These are phyloP conservation scores for Strix aluco DNA, from an alignment of 2,113 vertebrate species.

Conservation along the genomic window DNA sequence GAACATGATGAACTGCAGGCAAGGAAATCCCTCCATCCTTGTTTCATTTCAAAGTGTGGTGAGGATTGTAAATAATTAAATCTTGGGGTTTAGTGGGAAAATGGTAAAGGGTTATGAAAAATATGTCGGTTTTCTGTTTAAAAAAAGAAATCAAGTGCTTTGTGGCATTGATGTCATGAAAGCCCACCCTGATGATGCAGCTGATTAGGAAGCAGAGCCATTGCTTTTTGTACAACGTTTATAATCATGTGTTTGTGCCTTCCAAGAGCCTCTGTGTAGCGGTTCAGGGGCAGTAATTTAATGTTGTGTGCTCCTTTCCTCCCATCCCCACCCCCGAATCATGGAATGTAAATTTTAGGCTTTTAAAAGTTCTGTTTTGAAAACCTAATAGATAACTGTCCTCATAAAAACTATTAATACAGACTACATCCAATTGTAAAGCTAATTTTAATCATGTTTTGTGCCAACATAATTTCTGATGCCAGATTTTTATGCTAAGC, in stretches of 20 bases:
- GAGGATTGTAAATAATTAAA: conserved; percentile 65
- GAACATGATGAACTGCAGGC: conserved; percentile 48
- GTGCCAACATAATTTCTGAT: conserved; percentile 48
- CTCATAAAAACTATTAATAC: conserved; percentile 60
- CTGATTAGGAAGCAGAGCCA: conserved; percentile 12
- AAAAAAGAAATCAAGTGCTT: neutral
- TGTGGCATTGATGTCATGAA: neutral
- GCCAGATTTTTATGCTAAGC: conserved; percentile 64
- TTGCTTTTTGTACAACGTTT: neutral
- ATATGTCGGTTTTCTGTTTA: neutral
- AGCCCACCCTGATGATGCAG: neutral
- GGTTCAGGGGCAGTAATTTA: conserved; percentile 41
- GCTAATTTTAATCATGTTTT: conserved; percentile 60
- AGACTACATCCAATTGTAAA: conserved; percentile 57
- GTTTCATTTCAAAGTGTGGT: conserved; percentile 56
- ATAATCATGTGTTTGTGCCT: conserved; percentile 8
- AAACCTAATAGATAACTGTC: conserved; percentile 58
- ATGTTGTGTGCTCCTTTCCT: neutral
- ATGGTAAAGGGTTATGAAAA: neutral
- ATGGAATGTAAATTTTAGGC: conserved; percentile 39
- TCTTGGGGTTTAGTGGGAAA: conserved; percentile 38
- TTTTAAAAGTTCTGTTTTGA: conserved; percentile 66
- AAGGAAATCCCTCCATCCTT: conserved; percentile 65
- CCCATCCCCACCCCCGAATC: neutral
- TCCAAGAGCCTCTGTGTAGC: neutral